Percentiles rank a stretch among this genome's conserved stretches.
These are phyloP conservation scores for Hydriomena furcata DNA, from an alignment of 2,888 invertebrate species.

Conservation along the genomic window DNA sequence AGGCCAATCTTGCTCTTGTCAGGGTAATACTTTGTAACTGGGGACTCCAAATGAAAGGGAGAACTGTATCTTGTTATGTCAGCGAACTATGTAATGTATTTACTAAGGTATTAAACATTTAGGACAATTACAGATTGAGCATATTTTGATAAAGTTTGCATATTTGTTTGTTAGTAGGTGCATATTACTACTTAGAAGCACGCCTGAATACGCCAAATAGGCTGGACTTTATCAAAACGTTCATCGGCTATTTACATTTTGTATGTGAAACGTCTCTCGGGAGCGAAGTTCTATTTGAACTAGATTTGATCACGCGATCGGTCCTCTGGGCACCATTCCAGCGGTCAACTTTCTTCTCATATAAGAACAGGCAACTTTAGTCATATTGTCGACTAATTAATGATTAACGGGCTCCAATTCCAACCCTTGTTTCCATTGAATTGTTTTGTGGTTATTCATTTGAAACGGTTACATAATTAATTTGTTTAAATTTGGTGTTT, in stretches of 20 bases:
- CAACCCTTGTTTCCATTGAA: slow-evolving; percentile 2
- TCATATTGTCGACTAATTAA: slow-evolving; percentile 4
- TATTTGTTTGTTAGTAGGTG: too few relatives aligned
- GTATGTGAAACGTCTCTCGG: background rate
- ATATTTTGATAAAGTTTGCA: too few relatives aligned
- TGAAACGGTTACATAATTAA: background rate
- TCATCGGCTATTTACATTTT: too few relatives aligned
- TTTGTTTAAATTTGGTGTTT: background rate
- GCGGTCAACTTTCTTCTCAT: background rate
- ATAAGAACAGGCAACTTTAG: background rate
- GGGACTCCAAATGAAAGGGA: background rate
- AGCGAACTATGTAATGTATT: background rate
- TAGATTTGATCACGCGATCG: background rate
- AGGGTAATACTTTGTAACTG: background rate
- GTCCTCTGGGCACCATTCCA: background rate
- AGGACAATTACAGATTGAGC: too few relatives aligned
- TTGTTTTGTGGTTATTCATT: too few relatives aligned
- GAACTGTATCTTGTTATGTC: background rate
- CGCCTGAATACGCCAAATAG: too few relatives aligned
- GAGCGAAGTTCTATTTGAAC: background rate
- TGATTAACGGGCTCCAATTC: background rate
- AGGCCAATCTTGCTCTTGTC: slow-evolving; percentile 13
- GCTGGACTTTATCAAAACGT: too few relatives aligned
- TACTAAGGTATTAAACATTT: too few relatives aligned
- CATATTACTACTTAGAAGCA: too few relatives aligned